phyloP scores from a whole-genome alignment of 2,888 invertebrate species.

The Drosophila robusta region DNA sequence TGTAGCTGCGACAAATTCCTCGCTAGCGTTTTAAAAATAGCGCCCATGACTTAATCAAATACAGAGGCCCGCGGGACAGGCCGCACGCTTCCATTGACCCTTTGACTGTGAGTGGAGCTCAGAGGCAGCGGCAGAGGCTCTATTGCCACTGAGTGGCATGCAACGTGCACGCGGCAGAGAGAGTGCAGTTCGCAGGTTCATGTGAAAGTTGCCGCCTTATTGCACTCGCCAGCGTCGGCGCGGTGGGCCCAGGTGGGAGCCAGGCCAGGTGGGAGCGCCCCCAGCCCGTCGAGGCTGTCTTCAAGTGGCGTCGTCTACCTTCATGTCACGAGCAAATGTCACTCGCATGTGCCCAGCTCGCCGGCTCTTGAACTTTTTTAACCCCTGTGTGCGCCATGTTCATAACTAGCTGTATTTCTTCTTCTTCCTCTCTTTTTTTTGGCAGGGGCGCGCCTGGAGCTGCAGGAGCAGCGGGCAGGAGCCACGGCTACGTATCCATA shows the following conservation, averaged over 20 bases:
- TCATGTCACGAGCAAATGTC: conserved; percentile 77
- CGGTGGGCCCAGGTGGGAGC: neutral
- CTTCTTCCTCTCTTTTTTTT: no score
- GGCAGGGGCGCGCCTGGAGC: conserved; percentile 54
- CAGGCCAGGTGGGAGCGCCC: neutral
- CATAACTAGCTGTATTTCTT: conserved; percentile 64
- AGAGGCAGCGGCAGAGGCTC: conserved; percentile 19
- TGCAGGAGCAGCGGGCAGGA: conserved; percentile 25
- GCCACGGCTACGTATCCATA: conserved; percentile 52
- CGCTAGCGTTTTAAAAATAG: conserved; percentile 71
- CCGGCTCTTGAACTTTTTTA: conserved; percentile 77
- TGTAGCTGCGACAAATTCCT: conserved; percentile 61
- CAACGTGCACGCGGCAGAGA: conserved; percentile 16
- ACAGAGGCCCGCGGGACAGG: conserved; percentile 38
- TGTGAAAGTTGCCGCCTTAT: conserved; percentile 69
- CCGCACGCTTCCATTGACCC: conserved; percentile 75
- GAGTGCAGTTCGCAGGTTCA: conserved; percentile 72
- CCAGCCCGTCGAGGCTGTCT: conserved; percentile 46
- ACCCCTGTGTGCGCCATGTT: conserved; percentile 70
- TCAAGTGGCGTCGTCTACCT: conserved; percentile 71
- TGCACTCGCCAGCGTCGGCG: conserved; percentile 42
- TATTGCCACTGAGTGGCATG: conserved; percentile 19
- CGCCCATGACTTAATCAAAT: conserved; percentile 76
- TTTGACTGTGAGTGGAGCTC: conserved; percentile 40
- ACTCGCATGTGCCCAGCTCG: conserved; percentile 72